Conservation (phyloP, 2,888 invertebrate species). For the Epistrophella euchroma region DNA sequence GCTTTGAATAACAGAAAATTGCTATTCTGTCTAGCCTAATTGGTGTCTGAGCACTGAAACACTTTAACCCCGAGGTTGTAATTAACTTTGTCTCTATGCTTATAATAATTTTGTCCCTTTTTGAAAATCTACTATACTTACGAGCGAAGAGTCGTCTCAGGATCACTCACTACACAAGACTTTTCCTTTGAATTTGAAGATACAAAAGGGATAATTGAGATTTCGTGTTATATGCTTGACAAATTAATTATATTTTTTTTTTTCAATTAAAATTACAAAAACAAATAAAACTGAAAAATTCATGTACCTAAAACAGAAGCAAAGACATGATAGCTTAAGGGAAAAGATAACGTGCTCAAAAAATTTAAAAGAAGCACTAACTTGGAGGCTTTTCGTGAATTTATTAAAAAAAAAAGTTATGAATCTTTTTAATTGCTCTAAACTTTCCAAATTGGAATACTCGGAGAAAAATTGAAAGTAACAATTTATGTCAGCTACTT, state of each 20-base stretch:
- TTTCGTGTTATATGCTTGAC: constrained; percentile 13
- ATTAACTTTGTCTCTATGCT: constrained; percentile 56
- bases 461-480: neutral
- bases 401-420: constrained; percentile 17
- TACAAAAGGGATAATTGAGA: constrained; percentile 28
- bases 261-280: constrained; percentile 1
- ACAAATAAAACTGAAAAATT: neutral
- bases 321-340: neutral
- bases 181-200: constrained; percentile 7
- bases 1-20: constrained; percentile 11
- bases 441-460: neutral
- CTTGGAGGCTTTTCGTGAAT: neutral
- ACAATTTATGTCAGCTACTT: neutral
- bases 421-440: neutral
- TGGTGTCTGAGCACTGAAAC: constrained; percentile 42
- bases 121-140: neutral
- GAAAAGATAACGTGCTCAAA: neutral
- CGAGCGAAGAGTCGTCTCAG: neutral
- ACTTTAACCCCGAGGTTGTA: constrained; percentile 30
- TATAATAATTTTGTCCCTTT: constrained; percentile 23
- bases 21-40: constrained; percentile 42
- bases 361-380: neutral
- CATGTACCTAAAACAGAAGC: too few species aligned
- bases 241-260: constrained; percentile 14
- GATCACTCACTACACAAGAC: neutral